These are phyloP conservation scores for Drosophila miranda DNA, from an alignment of 1,140 invertebrate species.

Conservation along the genomic window DNA sequence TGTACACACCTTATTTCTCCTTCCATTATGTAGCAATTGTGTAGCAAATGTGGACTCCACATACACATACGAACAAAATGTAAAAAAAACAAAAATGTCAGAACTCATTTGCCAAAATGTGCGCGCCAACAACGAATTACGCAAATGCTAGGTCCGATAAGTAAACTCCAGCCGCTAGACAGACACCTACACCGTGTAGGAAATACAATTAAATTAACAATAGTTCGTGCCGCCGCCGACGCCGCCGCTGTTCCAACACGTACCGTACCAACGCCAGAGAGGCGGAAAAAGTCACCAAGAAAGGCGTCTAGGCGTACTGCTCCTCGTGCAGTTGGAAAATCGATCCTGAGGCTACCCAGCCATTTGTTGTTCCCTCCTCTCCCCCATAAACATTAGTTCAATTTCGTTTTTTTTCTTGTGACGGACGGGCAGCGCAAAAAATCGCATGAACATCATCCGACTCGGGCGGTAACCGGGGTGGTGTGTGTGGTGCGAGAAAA, in stretches of 20 bases:
- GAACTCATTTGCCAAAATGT: slow-evolving; percentile 11
- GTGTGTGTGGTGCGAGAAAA: too few relatives aligned
- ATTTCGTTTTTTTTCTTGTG: slow-evolving; percentile 24
- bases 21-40: too few relatives aligned
- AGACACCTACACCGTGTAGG: too few relatives aligned
- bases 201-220: slow-evolving; percentile 8
- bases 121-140: slow-evolving; percentile 21
- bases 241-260: slow-evolving; percentile 6
- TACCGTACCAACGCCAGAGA: slow-evolving; percentile 12
- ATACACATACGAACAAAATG: too few relatives aligned
- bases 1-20: too few relatives aligned
- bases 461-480: too few relatives aligned
- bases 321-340: slow-evolving; percentile 33
- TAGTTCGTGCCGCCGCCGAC: slow-evolving; percentile 5
- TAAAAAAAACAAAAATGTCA: too few relatives aligned
- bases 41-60: too few relatives aligned
- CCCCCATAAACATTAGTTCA: slow-evolving; percentile 7
- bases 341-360: slow-evolving; percentile 10
- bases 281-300: slow-evolving; percentile 11
- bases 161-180: slow-evolving; percentile 12
- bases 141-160: slow-evolving; percentile 13
- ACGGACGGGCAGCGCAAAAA: background rate
- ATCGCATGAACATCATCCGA: too few relatives aligned
- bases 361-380: slow-evolving; percentile 13
- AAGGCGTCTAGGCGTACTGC: slow-evolving; percentile 15